Base-by-base conservation (phyloP, 2,113 vertebrate genomes). In the Xyrauchen texanus region DNA sequence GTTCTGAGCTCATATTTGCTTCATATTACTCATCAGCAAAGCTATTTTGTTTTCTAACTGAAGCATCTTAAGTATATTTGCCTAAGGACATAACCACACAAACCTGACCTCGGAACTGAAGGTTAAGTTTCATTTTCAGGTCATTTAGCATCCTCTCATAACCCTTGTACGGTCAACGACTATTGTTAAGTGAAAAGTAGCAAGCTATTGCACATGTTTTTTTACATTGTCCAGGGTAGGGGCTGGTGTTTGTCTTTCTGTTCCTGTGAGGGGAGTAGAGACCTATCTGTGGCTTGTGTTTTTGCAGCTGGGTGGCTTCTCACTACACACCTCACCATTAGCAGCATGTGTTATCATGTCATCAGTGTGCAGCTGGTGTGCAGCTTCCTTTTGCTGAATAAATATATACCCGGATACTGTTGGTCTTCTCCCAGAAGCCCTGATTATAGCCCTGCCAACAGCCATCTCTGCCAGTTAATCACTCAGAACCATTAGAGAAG, bases 321-420 rank as follows among this genome's bases (percentile, higher is more conserved):
- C 58, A 11, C 4, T 70, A 64, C 55, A 34, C 60, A 55, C 12
- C 75, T 66, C 72, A 75, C 60, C 66, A 82, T 70, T 76, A 85
- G 60, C 70, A 77, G 44, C 52, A 10, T n/a, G 58, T 16, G 76
- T 76, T 63, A 80, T 82, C 82, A 62, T 82, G 65, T 69, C 77
- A 79, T 21, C 66, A 64, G 68, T 57, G 44, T 15, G 63, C 86
- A 85, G 82, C 83, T 86, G 82, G 57, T 64, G 12, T 44, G 5
- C 65, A 64, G 70, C 68, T 82, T 84, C 70, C 84, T 72, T 66
- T 74, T 76, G 45, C 64, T 74, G 55, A 66, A 63, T 79, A 65
- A 85, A 73, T 74, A 63, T 71, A 77, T n/a, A 47, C 52, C 63
- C 60, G 57, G 85, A 85, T 58, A 71, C 69, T 51, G 78, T 57